Base-by-base conservation (phyloP, 2,113 vertebrate species). In the Dasypus novemcinctus region DNA sequence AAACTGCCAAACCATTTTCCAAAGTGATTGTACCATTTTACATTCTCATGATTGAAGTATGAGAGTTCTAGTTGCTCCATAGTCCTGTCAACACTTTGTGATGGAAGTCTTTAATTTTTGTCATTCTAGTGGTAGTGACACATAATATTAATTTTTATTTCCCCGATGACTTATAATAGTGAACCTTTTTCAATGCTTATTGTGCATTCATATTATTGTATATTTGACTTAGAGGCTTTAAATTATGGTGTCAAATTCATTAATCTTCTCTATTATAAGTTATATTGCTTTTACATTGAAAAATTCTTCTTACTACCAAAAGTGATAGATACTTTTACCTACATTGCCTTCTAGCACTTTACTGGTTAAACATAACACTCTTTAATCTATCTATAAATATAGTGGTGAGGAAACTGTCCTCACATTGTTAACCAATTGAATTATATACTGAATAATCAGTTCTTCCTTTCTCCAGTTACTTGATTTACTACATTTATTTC, bases 161-260 rank as follows among this genome's bases (percentile, higher is more conserved):
- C 46, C 46, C 46, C 11, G 5, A 49, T 49, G 46, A 49, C 46
- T 49, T 49, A 49, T 49, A 49, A 49, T 49, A 9, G 8, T 49
- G 46, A 49, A 49, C 46, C 11, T 49, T 49, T 49, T 49, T 9
- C 46, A 49, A 11, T 49, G 11, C 46, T 49, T 49, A 69, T 59
- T 69, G 75, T 27, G 49, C 83, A 63, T 38, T 95, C 18, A 76
- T 75, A n/a, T 74, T 87, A 41, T 49, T 71, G 13, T 76, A 41
- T 71, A 78, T 66, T 85, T 90, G 78, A 91, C 33, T 69, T 27
- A 52, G 68, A 81, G n/a, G n/a, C 57, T 90, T 74, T 41, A 64
- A 57, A 36, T 94, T 95, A 81, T 82, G 15, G 52, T 33, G 41
- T 93, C 25, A 49, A 78, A 82, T 91, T 95, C 14, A 90, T 87